phyloP scores from a whole-genome alignment of 2,888 invertebrate genomes.

The Catotricha subobsoleta region DNA sequence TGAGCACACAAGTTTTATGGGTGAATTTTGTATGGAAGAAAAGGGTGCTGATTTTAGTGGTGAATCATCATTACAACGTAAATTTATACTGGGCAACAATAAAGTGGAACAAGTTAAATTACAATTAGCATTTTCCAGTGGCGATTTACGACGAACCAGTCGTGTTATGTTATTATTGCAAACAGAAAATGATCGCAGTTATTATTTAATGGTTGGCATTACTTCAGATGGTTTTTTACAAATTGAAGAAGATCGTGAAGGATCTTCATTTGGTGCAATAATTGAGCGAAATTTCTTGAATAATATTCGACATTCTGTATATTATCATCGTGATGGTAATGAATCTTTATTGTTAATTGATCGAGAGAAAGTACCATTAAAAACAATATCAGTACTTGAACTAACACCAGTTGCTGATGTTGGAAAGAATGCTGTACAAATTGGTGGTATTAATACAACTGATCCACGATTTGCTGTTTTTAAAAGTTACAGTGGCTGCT shows the following conservation, averaged over 20 bases:
- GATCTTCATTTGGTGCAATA: constrained; percentile 51
- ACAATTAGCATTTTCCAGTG: constrained; percentile 72
- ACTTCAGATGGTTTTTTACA: constrained; percentile 68
- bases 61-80: constrained; percentile 62
- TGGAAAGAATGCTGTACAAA: constrained; percentile 65
- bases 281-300: constrained; percentile 68
- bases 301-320: constrained; percentile 56
- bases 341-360: constrained; percentile 58
- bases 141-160: constrained; percentile 57
- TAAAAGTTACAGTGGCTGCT: constrained; percentile 74
- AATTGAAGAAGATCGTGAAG: constrained; percentile 72
- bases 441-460: constrained; percentile 70
- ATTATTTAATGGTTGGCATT: constrained; percentile 64
- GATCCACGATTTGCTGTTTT: constrained; percentile 67
- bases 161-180: constrained; percentile 62
- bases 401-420: constrained; percentile 46
- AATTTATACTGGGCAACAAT: constrained; percentile 51
- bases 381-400: constrained; percentile 48
- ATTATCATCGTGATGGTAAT: constrained; percentile 47
- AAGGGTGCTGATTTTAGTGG: constrained; percentile 82
- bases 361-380: constrained; percentile 51
- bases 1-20: constrained; percentile 75
- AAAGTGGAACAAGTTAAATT: constrained; percentile 62
- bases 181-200: constrained; percentile 67
- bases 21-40: constrained; percentile 73